Percentiles rank a stretch among this genome's conserved stretches.
These are phyloP conservation scores for Monodelphis domestica DNA, from an alignment of 2,797 vertebrate genomes.

Conservation along the genomic window DNA sequence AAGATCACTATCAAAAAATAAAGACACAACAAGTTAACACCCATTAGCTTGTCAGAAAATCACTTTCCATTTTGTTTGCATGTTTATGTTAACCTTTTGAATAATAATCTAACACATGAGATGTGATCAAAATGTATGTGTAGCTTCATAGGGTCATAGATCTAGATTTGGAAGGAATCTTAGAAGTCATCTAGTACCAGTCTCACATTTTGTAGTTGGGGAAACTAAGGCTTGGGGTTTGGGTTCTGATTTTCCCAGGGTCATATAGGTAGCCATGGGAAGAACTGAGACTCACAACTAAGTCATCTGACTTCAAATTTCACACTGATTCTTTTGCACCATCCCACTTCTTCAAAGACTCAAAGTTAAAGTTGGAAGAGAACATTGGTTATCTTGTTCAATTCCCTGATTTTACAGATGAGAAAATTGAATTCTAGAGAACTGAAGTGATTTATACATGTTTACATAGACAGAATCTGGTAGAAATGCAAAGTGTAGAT, in stretches of 20 bases:
- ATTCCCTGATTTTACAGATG: neutral
- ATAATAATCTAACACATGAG: neutral
- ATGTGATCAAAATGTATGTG: neutral
- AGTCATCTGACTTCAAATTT: neutral
- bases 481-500: neutral
- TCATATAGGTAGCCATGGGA: neutral
- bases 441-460: neutral
- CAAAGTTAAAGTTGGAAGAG: neutral
- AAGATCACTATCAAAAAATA: constrained; percentile 27
- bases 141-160: neutral
- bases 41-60: constrained; percentile 8
- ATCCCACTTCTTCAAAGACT: neutral
- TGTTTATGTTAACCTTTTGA: neutral
- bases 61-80: neutral
- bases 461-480: neutral
- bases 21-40: neutral
- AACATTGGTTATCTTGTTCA: neutral
- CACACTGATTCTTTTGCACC: neutral
- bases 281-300: neutral
- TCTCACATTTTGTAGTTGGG: too few species aligned
- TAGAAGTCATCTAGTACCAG: neutral
- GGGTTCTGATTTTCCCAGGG: neutral
- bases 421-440: neutral
- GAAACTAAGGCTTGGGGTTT: neutral
- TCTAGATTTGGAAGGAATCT: neutral